Conservation (phyloP, 2,888 invertebrate genomes). For the Empis stercorea region DNA sequence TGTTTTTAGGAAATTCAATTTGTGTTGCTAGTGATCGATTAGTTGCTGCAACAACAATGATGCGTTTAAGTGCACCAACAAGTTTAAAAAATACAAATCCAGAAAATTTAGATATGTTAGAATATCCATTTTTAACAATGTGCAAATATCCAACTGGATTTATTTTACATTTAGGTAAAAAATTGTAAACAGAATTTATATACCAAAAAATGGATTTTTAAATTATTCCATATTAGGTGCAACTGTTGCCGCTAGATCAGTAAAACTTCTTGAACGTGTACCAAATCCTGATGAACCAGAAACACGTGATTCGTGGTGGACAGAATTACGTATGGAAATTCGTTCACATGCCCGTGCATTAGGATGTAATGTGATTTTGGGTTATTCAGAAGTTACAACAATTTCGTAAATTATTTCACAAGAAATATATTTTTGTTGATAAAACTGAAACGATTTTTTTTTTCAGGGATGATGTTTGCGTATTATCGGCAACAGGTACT, state of each 20-base stretch:
- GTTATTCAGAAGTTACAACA: constrained; percentile 82
- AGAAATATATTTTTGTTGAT: not conserved
- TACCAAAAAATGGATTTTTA: not conserved
- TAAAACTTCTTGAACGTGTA: constrained; percentile 67
- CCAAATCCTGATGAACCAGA: constrained; percentile 81
- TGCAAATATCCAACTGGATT: constrained; percentile 81
- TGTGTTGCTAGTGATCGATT: constrained; percentile 50
- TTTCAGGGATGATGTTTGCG: constrained; percentile 84
- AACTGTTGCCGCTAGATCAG: constrained; percentile 71
- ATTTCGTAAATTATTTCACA: constrained; percentile 58
- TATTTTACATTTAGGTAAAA: constrained; percentile 68
- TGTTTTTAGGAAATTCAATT: constrained; percentile 67
- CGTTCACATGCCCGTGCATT: constrained; percentile 84
- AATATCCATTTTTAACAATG: constrained; percentile 93
- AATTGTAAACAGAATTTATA: not conserved
- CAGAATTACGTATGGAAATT: constrained; percentile 87
- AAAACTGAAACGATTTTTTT: constrained; percentile 4
- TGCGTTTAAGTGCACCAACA: constrained; percentile 44
- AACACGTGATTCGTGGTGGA: constrained; percentile 93
- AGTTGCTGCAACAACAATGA: constrained; percentile 40
- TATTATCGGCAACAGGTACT: constrained; percentile 85
- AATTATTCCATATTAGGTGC: constrained; percentile 44
- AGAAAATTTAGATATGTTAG: constrained; percentile 76
- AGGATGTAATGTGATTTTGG: constrained; percentile 88
- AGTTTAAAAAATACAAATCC: constrained; percentile 55